These are phyloP conservation scores for Drosophila affinis DNA, from an alignment of 2,888 invertebrate species.

Conservation along the genomic window DNA sequence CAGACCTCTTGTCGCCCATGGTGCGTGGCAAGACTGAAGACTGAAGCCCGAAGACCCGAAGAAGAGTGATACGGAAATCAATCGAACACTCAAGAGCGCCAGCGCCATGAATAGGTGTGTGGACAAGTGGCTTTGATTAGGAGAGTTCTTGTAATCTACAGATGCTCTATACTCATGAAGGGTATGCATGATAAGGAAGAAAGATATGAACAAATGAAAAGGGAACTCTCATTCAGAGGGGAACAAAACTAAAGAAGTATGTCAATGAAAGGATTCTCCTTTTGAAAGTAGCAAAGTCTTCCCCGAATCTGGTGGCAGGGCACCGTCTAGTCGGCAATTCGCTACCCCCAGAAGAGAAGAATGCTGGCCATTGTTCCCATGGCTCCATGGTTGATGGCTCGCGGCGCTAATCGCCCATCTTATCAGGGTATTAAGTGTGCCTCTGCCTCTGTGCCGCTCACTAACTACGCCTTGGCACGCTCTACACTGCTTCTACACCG, in stretches of 20 bases:
- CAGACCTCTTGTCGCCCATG: slow-evolving; percentile 72
- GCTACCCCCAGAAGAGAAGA: neutral
- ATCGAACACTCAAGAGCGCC: slow-evolving; percentile 5
- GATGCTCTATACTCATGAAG: slow-evolving; percentile 37
- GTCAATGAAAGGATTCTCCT: neutral
- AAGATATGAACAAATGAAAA: too few relatives aligned
- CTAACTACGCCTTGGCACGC: slow-evolving; percentile 69
- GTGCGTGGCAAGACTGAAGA: slow-evolving; percentile 56
- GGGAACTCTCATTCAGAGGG: too few relatives aligned
- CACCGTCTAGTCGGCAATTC: neutral
- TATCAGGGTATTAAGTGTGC: slow-evolving; percentile 71
- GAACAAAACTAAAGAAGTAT: neutral
- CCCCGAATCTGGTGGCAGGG: neutral
- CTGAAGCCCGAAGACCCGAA: slow-evolving; percentile 35
- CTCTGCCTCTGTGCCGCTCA: slow-evolving; percentile 13
- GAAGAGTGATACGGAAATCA: neutral
- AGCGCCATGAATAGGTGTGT: neutral
- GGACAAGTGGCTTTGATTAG: slow-evolving; percentile 61
- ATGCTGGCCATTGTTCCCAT: slow-evolving; percentile 44
- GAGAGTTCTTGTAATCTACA: slow-evolving; percentile 41
- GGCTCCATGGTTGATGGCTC: slow-evolving; percentile 48
- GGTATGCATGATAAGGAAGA: neutral
- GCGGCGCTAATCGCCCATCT: slow-evolving; percentile 67
- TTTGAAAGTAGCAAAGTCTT: neutral
- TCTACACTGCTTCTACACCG: slow-evolving; percentile 42